Evolutionary conservation across 2,888 invertebrate genomes (phyloP), one percentile per base, ranked within the genome.

Genomic region (Trichogramma evanescens): DNA sequence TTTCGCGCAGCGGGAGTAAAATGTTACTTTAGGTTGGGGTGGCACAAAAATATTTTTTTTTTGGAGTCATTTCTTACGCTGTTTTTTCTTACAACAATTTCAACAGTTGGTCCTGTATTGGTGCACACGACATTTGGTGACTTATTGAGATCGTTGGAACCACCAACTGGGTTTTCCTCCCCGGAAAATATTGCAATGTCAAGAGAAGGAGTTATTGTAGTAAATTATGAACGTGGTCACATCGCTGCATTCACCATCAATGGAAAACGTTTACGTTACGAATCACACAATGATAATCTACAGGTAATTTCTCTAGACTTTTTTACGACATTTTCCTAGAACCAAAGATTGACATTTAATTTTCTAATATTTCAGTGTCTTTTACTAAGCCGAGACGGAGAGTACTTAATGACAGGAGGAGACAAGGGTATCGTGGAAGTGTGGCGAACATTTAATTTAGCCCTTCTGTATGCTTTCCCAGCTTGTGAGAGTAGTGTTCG

Each of bases 111-210:
- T 1, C 95, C 96, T 0, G 95, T 98, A 49, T 83, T 99, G 66
- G 93, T 99, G 61, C 99, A 99, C 81, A 98, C 99, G 62, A 95
- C 97, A 13, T 93, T 94, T 79, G 99, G 99, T 51, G 99, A 99
- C 79, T 82, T 98, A 53, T 82, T 99, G 68, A 85, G 97, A 68
- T 91, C 95, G n/a, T 80, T 97, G 65, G 89, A 92, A 68, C 86
- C 90, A 7, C 93, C 93, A 3, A 84, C 82, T 69, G 86, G 86
- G 50, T 90, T 88, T 72, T 80, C 82, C 44, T 87, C 87, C 54
- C 96, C 90, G 44, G 89, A 91, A 76, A 89, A 94, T 75, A 90
- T 96, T 64, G 90, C 93, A 8, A 89, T 99, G 86, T 95, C 95
- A 5, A 84, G 98, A 13, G 99, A 99, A 81, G 98, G 98, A 49